Conservation (phyloP, 2,113 vertebrate genomes). For the rat (Rattus norvegicus) region GRCr8 NC_086024.1:34887001-34887500, state of each 20-base stretch:
- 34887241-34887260: constrained; percentile 74
- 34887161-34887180: constrained; percentile 65
- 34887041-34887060: not conserved
- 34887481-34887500: constrained; percentile 47
- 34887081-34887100: constrained; percentile 6
- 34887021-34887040: not conserved
- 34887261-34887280: constrained; percentile 73
- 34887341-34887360: constrained; percentile 61
- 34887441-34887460: constrained; percentile 62
- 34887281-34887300: constrained; percentile 66
- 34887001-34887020: not conserved
- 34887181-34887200: constrained; percentile 44
- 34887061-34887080: not conserved
- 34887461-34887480: not conserved
- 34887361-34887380: constrained; percentile 67
- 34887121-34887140: constrained; percentile 10
- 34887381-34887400: constrained; percentile 69
- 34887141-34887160: constrained; percentile 53
- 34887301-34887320: constrained; percentile 70
- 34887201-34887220: constrained; percentile 55
- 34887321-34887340: constrained; percentile 55
- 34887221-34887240: constrained; percentile 64
- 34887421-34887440: constrained; percentile 63
- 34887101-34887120: not conserved
- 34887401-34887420: constrained; percentile 68